Conservation (phyloP, 2,888 invertebrate genomes). For the Galerucella pusilla region DNA sequence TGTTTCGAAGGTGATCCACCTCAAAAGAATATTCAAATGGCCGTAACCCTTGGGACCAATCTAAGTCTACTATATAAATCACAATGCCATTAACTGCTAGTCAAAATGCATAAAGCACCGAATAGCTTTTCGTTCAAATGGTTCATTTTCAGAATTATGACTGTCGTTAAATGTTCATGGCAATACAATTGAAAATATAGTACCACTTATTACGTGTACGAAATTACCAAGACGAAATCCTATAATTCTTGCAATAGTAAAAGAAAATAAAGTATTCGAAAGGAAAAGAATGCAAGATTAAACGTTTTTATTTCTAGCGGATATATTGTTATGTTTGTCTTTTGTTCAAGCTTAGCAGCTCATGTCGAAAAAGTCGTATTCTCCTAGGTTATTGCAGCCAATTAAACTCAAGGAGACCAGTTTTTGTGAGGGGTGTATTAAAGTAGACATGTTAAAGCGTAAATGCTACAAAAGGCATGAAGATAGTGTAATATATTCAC, state of each 20-base stretch:
- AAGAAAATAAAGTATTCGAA: conserved; percentile 27
- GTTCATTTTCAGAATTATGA: conserved; percentile 33
- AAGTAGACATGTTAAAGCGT: too few relatives aligned
- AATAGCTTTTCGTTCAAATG: conserved; percentile 28
- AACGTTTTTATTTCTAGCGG: conserved; percentile 30
- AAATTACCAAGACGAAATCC: conserved; percentile 32
- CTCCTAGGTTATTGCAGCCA: neutral
- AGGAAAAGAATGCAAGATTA: conserved; percentile 26
- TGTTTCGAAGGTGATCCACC: neutral
- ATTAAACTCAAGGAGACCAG: conserved; percentile 15
- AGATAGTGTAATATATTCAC: too few relatives aligned
- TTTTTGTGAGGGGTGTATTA: neutral
- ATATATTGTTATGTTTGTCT: conserved; percentile 23
- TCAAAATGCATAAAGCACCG: conserved; percentile 18
- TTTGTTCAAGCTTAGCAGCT: conserved; percentile 32
- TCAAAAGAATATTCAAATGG: neutral
- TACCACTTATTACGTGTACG: conserved; percentile 33
- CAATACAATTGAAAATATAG: conserved; percentile 32
- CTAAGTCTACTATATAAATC: conserved; percentile 6
- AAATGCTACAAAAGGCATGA: too few relatives aligned
- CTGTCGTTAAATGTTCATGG: conserved; percentile 32
- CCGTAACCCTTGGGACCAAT: neutral
- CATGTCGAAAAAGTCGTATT: conserved; percentile 16
- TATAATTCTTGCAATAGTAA: conserved; percentile 31
- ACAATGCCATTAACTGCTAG: conserved; percentile 15